A percentile compares a stretch with the other conserved stretches of the same genome.
phyloP scores from a whole-genome alignment of 2,113 vertebrate genomes.

The Hydropotes inermis region DNA sequence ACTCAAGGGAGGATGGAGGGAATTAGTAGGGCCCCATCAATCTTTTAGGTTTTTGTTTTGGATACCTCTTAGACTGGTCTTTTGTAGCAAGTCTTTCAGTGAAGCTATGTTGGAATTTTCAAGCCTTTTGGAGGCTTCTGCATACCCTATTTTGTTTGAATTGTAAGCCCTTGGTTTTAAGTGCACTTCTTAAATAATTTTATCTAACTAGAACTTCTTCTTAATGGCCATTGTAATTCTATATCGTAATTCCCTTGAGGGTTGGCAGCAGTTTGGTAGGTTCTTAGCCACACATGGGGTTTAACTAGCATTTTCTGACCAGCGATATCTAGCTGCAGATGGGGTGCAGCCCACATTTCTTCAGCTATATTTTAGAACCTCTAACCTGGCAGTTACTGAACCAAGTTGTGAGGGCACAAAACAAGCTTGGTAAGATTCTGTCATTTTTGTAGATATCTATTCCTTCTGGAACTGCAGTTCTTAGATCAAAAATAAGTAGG shows the following conservation, averaged over 20 bases:
- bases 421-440: not conserved
- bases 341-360: not conserved
- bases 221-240: not conserved
- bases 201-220: not conserved
- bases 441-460: not conserved
- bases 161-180: not conserved
- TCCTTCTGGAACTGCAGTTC: not conserved
- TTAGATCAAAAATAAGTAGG: not conserved
- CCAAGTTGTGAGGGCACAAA: not conserved
- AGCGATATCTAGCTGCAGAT: not conserved
- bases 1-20: not conserved
- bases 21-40: not conserved
- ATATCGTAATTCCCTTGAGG: not conserved
- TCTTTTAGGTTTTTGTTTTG: not conserved
- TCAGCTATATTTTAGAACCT: not conserved
- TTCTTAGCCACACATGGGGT: not conserved
- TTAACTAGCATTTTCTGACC: not conserved
- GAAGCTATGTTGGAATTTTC: not conserved
- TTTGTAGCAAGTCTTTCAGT: not conserved
- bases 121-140: not conserved
- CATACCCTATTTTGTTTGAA: not conserved
- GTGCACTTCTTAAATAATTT: not conserved
- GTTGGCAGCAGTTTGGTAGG: not conserved
- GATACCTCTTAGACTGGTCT: not conserved
- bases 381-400: not conserved